phyloP scores from a whole-genome alignment of 2,113 vertebrate genomes.

The Mormyrus iriodes region DNA sequence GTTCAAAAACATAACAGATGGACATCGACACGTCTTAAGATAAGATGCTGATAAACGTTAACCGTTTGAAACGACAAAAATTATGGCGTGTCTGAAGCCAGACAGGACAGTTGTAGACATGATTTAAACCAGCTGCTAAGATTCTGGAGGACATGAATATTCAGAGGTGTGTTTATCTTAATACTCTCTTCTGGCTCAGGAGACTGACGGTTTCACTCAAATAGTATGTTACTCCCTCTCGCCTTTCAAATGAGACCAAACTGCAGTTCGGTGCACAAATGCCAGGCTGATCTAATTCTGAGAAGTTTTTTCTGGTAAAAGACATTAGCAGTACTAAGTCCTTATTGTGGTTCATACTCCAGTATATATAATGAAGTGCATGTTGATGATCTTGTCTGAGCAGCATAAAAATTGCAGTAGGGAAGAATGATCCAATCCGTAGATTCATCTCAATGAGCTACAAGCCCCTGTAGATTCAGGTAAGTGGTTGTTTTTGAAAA shows the following conservation, averaged over 20 bases:
- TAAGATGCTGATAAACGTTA: neutral
- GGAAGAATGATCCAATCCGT: neutral
- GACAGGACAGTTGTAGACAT: neutral
- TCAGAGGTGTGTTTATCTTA: neutral
- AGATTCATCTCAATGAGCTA: neutral
- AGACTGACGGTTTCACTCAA: neutral
- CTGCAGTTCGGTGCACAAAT: neutral
- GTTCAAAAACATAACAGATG: neutral
- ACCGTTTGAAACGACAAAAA: neutral
- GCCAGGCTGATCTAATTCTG: neutral
- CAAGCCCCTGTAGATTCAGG: neutral
- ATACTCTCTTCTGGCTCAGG: neutral
- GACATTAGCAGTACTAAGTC: neutral
- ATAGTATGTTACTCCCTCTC: neutral
- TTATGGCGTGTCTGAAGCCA: neutral
- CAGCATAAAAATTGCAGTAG: neutral
- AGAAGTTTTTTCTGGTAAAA: neutral
- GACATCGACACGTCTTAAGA: neutral
- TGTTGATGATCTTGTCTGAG: neutral
- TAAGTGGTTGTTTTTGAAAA: neutral
- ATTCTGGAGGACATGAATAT: neutral
- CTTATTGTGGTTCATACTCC: neutral
- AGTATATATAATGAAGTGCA: neutral
- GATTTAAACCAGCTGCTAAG: neutral
- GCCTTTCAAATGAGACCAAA: neutral